Evolutionary conservation across 2,888 invertebrate genomes (phyloP).

Genomic region (Heliconius ethilla): DNA sequence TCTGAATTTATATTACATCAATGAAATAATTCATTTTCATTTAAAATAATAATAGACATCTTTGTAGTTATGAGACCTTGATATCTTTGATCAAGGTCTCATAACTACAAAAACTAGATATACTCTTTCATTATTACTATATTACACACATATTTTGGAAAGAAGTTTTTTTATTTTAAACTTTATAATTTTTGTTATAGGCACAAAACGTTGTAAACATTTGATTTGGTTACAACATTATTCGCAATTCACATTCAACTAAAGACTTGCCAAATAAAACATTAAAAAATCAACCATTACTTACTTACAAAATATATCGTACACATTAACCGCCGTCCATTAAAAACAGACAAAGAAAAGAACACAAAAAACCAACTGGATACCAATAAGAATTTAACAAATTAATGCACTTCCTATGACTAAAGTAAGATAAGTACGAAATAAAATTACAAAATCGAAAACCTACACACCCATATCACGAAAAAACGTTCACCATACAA

Average conservation of each 20-base stretch:
- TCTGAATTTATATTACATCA: too few relatives aligned
- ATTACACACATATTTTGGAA: too few relatives aligned
- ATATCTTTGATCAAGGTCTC: too few relatives aligned
- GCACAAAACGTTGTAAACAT: not conserved
- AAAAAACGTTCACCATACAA: slow-evolving; percentile 2
- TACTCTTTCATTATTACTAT: too few relatives aligned
- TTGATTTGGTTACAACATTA: not conserved
- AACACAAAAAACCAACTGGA: slow-evolving; percentile 43
- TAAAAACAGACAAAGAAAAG: slow-evolving; percentile 39
- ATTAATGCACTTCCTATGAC: slow-evolving; percentile 39
- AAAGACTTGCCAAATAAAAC: not conserved
- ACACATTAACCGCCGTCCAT: slow-evolving; percentile 22
- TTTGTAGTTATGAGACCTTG: too few relatives aligned
- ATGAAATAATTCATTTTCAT: too few relatives aligned
- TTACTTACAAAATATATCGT: slow-evolving; percentile 28
- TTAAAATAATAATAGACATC: too few relatives aligned
- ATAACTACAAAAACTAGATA: too few relatives aligned
- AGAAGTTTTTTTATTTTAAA: too few relatives aligned
- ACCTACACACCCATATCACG: slow-evolving; percentile 14
- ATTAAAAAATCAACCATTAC: slow-evolving; percentile 16
- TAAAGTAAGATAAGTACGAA: slow-evolving; percentile 18
- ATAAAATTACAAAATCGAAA: slow-evolving; percentile 15
- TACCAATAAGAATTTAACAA: slow-evolving; percentile 45
- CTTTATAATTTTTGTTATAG: not conserved
- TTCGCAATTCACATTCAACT: not conserved